phyloP scores from a whole-genome alignment of 1,140 invertebrate species.

The Magallana ariakensis region DNA sequence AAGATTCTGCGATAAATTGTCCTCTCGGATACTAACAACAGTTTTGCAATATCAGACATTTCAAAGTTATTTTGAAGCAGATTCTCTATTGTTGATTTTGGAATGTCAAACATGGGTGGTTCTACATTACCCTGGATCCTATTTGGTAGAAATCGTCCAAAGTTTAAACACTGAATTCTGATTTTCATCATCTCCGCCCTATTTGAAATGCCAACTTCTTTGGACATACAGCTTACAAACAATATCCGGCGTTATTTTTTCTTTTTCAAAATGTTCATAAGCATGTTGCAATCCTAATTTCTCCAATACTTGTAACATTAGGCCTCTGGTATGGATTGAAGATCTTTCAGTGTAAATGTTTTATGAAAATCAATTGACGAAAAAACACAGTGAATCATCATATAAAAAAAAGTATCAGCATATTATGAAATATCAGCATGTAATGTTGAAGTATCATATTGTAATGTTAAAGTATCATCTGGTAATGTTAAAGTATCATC shows the following conservation, averaged over 20 bases:
- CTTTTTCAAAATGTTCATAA: slow-evolving; percentile 21
- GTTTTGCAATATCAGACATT: slow-evolving; percentile 41
- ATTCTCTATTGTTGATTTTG: slow-evolving; percentile 38
- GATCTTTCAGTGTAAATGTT: too few relatives aligned
- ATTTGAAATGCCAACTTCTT: slow-evolving; percentile 22
- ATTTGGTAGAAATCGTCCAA: slow-evolving; percentile 35
- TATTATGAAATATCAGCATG: too few relatives aligned
- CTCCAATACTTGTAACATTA: too few relatives aligned
- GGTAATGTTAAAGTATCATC: too few relatives aligned
- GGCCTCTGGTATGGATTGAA: too few relatives aligned
- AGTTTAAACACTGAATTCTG: slow-evolving; percentile 40
- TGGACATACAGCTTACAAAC: slow-evolving; percentile 40
- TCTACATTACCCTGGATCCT: neutral
- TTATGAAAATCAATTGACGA: too few relatives aligned
- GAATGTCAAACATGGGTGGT: slow-evolving; percentile 35
- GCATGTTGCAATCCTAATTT: neutral
- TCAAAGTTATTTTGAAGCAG: slow-evolving; percentile 38
- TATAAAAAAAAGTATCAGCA: too few relatives aligned
- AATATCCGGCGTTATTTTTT: slow-evolving; percentile 54
- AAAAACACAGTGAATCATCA: too few relatives aligned
- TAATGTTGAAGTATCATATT: too few relatives aligned
- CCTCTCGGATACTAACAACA: slow-evolving; percentile 28
- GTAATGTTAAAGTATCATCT: too few relatives aligned
- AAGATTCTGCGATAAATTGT: slow-evolving; percentile 48
- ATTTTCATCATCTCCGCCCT: slow-evolving; percentile 49